Evolutionary conservation across 2,888 invertebrate genomes (phyloP), one percentile per base, ranked within the genome.

Genomic region (Cephus runcator): DNA sequence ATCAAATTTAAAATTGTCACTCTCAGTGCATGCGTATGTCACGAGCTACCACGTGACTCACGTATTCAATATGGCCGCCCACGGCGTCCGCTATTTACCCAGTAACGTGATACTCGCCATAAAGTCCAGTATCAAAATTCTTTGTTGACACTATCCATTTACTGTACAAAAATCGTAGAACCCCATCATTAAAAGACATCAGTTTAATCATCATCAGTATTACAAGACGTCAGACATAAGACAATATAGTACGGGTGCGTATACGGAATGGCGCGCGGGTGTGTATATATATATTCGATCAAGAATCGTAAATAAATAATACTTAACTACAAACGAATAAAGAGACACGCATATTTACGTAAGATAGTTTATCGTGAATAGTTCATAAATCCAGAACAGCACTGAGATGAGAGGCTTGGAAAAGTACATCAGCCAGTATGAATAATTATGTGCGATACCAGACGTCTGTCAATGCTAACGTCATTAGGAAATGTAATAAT

Each of bases 41-140:
- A 56, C 56, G 23, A 56, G 23, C 9, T 4, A 73, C 79, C 86
- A 84, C 82, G 82, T 86, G 86, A 86, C 75, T 73, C 35, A 76
- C 30, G 34, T 71, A 79, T 71, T 73, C 81, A 85, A 85, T 80
- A 86, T 86, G 86, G 86, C 85, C 79, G 81, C 79, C 76, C 34
- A 76, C 75, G 77, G 76, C 80, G 81, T 79, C 81, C 73, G 75
- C 69, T 81, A 77, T 83, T 84, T 80, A 80, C 23, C 56, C 23
- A 56, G 80, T 79, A 79, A 69, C 69, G 56, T 23, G 56, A 56
- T 56, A 56, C 56, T 56, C 56, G 6, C 23, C 40, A 23, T 56
- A 56, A 56, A 56, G 56, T 56, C 23, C 1, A 23, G 56, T 56
- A 56, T 56, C 56, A 9, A 56, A 56, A 56, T 23, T 56, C 6